These are phyloP conservation scores for Ceramica pisi DNA, from an alignment of 2,888 invertebrate genomes.

Conservation along the genomic window DNA sequence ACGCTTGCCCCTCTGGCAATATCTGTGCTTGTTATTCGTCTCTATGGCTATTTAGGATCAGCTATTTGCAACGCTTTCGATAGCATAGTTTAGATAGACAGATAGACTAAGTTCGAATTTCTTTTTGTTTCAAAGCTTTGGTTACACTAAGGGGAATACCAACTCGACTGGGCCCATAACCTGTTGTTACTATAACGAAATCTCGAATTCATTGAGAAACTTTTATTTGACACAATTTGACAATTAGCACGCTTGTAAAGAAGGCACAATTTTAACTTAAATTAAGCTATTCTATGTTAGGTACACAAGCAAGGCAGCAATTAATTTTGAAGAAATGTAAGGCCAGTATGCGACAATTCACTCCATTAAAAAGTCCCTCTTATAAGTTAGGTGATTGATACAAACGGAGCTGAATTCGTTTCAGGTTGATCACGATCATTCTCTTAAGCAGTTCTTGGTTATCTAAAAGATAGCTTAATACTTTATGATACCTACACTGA, in stretches of 20 bases:
- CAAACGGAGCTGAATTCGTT: too few species aligned
- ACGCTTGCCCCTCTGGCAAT: slow-evolving; percentile 28
- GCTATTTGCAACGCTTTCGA: background rate
- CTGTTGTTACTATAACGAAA: too few species aligned
- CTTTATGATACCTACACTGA: background rate
- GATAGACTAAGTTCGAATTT: background rate
- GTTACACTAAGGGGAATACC: background rate
- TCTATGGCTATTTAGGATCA: slow-evolving; percentile 9
- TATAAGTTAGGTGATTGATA: too few species aligned
- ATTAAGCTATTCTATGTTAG: too few species aligned
- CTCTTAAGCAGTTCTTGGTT: background rate
- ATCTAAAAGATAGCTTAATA: background rate
- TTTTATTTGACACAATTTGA: too few species aligned
- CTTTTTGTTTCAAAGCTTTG: background rate
- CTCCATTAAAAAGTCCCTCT: too few species aligned
- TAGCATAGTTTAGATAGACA: background rate
- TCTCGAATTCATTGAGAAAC: too few species aligned
- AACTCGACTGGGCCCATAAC: background rate
- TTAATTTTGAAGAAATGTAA: too few species aligned
- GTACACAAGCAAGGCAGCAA: too few species aligned
- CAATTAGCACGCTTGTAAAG: too few species aligned
- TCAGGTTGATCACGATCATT: background rate
- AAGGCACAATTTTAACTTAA: too few species aligned
- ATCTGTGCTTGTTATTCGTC: slow-evolving; percentile 22
- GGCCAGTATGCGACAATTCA: too few species aligned